Conservation (phyloP, 2,113 vertebrate genomes). For the Columba livia region DNA sequence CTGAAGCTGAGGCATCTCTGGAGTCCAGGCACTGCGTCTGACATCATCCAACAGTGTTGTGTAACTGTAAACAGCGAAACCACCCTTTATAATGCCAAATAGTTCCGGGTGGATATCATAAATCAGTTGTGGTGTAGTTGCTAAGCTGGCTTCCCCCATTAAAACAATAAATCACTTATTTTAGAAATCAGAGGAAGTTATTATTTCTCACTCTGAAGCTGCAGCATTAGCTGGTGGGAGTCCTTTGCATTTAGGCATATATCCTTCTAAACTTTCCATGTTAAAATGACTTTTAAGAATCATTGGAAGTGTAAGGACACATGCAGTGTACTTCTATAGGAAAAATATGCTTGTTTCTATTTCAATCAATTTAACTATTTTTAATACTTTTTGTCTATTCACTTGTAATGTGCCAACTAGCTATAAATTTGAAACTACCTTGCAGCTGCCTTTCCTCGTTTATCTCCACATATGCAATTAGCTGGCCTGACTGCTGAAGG, state of each 20-base stretch:
- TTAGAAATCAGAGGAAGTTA: not conserved
- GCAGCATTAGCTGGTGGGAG: not conserved
- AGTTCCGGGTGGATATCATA: not conserved
- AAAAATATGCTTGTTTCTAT: not conserved
- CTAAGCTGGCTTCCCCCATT: not conserved
- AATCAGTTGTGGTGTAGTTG: not conserved
- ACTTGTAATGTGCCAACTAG: not conserved
- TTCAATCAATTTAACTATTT: not conserved
- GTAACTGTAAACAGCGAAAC: not conserved
- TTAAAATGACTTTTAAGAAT: not conserved
- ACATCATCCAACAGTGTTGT: not conserved
- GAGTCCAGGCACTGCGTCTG: accelerated
- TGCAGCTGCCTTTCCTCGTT: not conserved
- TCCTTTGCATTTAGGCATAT: not conserved
- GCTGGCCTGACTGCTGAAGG: not conserved
- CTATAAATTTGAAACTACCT: not conserved
- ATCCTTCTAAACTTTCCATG: not conserved
- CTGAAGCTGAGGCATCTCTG: not conserved
- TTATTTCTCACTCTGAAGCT: not conserved
- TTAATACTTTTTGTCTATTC: not conserved
- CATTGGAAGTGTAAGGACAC: not conserved
- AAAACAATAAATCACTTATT: not conserved
- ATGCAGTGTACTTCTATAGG: not conserved
- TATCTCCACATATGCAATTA: not conserved
- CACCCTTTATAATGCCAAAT: not conserved